Base-by-base conservation (phyloP, 1,140 invertebrate genomes). In the Melanaphis sacchari region DNA sequence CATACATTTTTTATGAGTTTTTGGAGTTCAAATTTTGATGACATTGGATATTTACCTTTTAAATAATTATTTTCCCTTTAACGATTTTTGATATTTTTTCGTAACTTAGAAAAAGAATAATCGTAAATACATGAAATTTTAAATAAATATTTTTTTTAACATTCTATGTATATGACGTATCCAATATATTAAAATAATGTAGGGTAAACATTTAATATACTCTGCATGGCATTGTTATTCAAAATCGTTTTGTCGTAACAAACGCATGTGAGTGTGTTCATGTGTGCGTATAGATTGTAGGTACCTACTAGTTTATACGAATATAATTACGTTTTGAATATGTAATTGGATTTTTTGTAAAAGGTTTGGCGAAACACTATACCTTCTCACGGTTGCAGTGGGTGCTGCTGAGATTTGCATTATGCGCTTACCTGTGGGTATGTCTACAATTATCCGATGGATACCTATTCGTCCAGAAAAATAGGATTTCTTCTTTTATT, bases 271-370 rank as follows among this genome's bases (percentile, higher is more conserved):
- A 76, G 31, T 76, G 59, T 76, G 31, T 76, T 76, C 31, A 76
- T 76, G 31, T 76, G 59, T 36, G 31, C 31, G 21, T 76, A n/a
- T 31, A 59, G 9, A 31, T 26, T 54, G 6, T 54, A 54, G 54
- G 9, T n/a, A 43, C 11, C 54, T 59, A 40, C 81, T 22, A 9
- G 36, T 5, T 7, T 38, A 82, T 15, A 36, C 36, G 38, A 84
- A 82, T 40, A 84, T 40, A 84, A 84, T 84, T 84, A 26, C 40
- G 40, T 84, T 84, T 84, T 84, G 82, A 84, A 84, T 84, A 41
- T 41, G 38, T 84, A 84, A 84, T 84, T 84, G 38, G 82, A 84
- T 87, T 87, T 87, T 87, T 87, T 5, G 59, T 76, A 76, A 43
- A 87, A 43, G 84, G 84, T 87, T 87, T 31, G 40, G 26, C 84